Percentiles rank a stretch among this genome's conserved stretches.
Conservation (phyloP, 1,140 invertebrate species). For the Teleogryllus occipitalis region DNA sequence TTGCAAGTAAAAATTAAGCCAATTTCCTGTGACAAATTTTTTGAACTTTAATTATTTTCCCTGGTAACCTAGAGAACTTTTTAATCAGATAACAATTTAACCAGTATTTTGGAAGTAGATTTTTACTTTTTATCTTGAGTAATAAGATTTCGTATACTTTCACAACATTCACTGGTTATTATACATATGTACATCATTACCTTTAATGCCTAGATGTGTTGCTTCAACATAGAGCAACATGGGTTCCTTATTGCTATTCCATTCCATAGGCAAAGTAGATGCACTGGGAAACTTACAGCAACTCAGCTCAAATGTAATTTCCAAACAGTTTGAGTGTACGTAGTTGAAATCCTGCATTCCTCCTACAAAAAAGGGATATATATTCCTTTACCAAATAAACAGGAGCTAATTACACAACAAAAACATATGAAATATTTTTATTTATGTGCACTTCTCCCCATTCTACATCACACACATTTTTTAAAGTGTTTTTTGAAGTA, state of each 20-base stretch:
- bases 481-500: too few species aligned
- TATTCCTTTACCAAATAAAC: too few species aligned
- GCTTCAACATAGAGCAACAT: slow-evolving; percentile 79
- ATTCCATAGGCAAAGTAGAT: slow-evolving; percentile 61
- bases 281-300: slow-evolving; percentile 90
- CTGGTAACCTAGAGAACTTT: too few species aligned
- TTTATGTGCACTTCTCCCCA: too few species aligned
- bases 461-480: too few species aligned
- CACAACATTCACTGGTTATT: neutral
- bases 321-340: slow-evolving; percentile 87
- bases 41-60: too few species aligned
- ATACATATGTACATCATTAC: slow-evolving; percentile 31
- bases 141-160: neutral
- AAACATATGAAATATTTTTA: too few species aligned
- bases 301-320: slow-evolving; percentile 91
- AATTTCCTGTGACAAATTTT: too few species aligned
- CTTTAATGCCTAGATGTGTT: slow-evolving; percentile 77
- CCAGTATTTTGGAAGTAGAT: too few species aligned
- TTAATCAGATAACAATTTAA: slow-evolving; percentile 18
- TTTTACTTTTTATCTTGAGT: too few species aligned
- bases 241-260: slow-evolving; percentile 80
- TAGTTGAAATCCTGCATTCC: slow-evolving; percentile 99
- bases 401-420: too few species aligned
- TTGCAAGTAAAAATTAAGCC: too few species aligned
- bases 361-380: slow-evolving; percentile 49